phyloP scores from a whole-genome alignment of 2,113 vertebrate genomes.

The Dipodomys merriami region DNA sequence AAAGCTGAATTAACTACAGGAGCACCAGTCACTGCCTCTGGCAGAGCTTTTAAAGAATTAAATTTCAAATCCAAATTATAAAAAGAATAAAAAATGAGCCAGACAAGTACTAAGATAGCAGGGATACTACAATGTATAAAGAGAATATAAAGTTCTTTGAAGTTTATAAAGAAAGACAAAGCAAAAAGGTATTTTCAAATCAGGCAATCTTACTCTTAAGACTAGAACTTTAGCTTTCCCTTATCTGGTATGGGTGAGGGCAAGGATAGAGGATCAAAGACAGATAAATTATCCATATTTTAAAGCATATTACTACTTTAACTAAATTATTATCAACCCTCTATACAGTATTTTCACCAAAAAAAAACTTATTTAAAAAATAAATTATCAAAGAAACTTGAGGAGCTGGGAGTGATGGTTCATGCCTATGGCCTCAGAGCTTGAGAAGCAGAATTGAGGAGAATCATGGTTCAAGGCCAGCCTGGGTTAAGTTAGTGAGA shows the following conservation, averaged over 20 bases:
- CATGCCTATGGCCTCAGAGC: too few species aligned
- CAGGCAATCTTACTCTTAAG: not conserved
- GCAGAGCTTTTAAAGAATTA: slow-evolving; percentile 78
- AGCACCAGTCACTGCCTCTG: slow-evolving; percentile 56
- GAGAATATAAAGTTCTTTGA: slow-evolving; percentile 28
- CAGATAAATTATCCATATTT: too few species aligned
- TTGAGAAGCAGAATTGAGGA: too few species aligned
- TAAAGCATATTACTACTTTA: not conserved
- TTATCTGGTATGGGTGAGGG: not conserved
- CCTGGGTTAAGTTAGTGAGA: too few species aligned
- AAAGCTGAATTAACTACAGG: slow-evolving; percentile 66
- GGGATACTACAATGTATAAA: not conserved
- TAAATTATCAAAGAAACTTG: not conserved
- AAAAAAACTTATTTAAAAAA: too few species aligned
- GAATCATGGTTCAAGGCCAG: too few species aligned
- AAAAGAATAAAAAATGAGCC: slow-evolving; percentile 66
- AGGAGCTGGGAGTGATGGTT: not conserved
- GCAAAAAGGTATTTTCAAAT: not conserved
- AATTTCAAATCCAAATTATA: slow-evolving; percentile 72
- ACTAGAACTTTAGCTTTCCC: not conserved
- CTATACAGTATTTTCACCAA: too few species aligned
- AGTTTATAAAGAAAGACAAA: slow-evolving; percentile 40
- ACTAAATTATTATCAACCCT: not conserved
- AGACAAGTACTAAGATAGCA: not conserved
- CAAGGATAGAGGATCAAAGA: not conserved